Evolutionary conservation across 2,113 vertebrate species (phyloP).

Genomic region (Aythya baeri): DNA sequence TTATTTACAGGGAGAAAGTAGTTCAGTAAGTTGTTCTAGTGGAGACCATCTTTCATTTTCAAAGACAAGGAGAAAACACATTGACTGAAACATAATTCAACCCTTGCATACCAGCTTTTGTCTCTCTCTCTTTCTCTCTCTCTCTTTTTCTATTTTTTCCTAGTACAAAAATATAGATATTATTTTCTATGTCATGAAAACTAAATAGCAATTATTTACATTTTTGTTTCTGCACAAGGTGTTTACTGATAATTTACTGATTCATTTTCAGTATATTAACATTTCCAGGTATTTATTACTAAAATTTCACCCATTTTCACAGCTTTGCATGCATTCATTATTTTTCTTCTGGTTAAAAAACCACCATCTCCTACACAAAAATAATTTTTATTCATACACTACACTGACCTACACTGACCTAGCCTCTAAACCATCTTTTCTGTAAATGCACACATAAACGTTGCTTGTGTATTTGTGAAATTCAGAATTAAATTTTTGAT

Average conservation of each 20-base stretch:
- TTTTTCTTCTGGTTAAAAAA: not conserved
- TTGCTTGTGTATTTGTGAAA: not conserved
- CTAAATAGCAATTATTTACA: not conserved
- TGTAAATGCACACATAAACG: not conserved
- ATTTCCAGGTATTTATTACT: not conserved
- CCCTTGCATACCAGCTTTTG: not conserved
- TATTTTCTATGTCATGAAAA: not conserved
- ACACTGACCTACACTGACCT: not conserved
- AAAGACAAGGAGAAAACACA: not conserved
- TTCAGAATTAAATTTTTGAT: not conserved
- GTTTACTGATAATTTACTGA: not conserved
- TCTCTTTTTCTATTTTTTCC: accelerated
- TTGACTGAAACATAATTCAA: not conserved
- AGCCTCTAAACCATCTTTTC: not conserved
- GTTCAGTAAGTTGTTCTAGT: not conserved
- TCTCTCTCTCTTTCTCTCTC: not conserved
- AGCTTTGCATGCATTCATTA: not conserved
- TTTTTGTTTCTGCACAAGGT: not conserved
- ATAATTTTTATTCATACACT: not conserved
- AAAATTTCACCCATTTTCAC: not conserved
- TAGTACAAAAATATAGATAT: not conserved
- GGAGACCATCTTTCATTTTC: not conserved
- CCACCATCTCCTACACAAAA: not conserved
- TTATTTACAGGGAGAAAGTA: not conserved
- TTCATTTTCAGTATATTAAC: not conserved